Conservation (phyloP, 1,140 invertebrate species). For the Phthorimaea operculella region DNA sequence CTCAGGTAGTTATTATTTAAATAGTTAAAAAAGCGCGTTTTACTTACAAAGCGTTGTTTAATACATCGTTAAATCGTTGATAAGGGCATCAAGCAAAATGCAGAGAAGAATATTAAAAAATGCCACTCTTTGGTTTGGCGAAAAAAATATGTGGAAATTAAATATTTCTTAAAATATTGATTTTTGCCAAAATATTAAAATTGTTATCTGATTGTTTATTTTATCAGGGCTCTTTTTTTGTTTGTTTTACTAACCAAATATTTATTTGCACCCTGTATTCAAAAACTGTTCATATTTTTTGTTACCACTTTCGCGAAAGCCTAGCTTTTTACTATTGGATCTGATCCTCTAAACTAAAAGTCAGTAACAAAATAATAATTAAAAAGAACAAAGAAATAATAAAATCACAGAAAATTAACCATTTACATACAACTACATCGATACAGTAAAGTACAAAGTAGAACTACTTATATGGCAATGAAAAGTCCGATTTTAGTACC, state of each 20-base stretch:
- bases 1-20: conserved; percentile 13
- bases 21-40: conserved; percentile 11
- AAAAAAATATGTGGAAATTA: conserved; percentile 1
- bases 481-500: conserved; percentile 39
- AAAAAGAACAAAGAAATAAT: conserved; percentile 25
- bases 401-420: conserved; percentile 59
- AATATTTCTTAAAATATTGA: neutral
- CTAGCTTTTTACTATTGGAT: conserved; percentile 49
- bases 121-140: conserved; percentile 33
- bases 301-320: conserved; percentile 8
- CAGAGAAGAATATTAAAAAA: conserved; percentile 12
- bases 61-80: neutral
- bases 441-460: conserved; percentile 24
- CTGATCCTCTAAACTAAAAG: conserved; percentile 42
- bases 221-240: no score
- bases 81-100: conserved; percentile 2
- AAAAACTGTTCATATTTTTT: neutral
- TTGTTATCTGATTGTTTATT: neutral
- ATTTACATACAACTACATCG: conserved; percentile 37
- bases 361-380: conserved; percentile 36
- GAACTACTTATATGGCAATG: conserved; percentile 39
- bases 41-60: conserved; percentile 20
- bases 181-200: neutral
- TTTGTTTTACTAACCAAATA: neutral
- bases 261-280: neutral